These are phyloP conservation scores for Crambe crambe DNA, from an alignment of 37 sponge, comb jelly and placozoan genomes.

Conservation along the genomic window DNA sequence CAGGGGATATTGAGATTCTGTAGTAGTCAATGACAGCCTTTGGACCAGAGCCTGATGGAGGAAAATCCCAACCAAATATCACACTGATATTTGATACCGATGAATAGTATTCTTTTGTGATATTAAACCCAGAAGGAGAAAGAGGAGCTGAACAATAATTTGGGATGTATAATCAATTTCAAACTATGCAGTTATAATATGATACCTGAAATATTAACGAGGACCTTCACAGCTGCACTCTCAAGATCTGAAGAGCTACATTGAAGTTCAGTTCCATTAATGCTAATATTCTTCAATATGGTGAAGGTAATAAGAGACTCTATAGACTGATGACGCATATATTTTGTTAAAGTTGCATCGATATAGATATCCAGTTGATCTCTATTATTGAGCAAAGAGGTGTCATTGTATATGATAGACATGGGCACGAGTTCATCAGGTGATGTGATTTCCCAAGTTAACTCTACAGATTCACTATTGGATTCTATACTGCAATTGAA, in stretches of 20 bases:
- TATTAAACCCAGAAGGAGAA: no score
- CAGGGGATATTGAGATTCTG: no score
- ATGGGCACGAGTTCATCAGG: neutral
- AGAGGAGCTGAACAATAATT: no score
- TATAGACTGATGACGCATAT: neutral
- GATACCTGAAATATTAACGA: neutral
- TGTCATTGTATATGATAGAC: neutral
- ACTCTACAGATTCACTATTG: neutral
- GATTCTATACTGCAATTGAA: neutral
- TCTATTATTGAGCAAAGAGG: neutral
- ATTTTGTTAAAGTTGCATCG: neutral
- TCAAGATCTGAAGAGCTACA: neutral
- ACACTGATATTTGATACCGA: no score
- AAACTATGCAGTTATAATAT: no score
- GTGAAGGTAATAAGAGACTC: neutral
- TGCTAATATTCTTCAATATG: neutral
- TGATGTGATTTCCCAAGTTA: neutral
- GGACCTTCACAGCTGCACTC: neutral
- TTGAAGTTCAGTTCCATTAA: neutral
- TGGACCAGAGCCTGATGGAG: no score
- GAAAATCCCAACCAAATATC: no score
- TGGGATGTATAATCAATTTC: no score
- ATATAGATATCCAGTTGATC: neutral
- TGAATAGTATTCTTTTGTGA: no score
- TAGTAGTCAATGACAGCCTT: no score